These are phyloP conservation scores for Agrochola lychnidis DNA, from an alignment of 2,888 invertebrate genomes.

Conservation along the genomic window DNA sequence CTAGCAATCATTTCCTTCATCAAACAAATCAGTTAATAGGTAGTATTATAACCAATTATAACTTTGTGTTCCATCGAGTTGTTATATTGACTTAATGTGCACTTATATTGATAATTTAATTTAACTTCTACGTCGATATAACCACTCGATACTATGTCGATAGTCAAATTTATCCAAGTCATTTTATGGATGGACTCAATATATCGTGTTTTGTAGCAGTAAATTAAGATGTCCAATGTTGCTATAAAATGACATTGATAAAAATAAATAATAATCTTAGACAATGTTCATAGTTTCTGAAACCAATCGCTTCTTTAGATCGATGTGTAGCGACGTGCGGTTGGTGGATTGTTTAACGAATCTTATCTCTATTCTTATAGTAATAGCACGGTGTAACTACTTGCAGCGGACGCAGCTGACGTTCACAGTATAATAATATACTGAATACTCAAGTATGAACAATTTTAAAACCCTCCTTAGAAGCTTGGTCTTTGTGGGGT, in stretches of 20 bases:
- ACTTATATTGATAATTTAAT: conserved; percentile 35
- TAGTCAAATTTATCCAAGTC: conserved; percentile 30
- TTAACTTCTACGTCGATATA: conserved; percentile 34
- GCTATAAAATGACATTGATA: conserved; percentile 27
- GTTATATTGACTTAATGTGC: conserved; percentile 37
- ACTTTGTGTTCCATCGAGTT: conserved; percentile 22
- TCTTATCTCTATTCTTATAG: conserved; percentile 28
- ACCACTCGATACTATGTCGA: conserved; percentile 36
- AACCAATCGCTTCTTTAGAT: conserved; percentile 15
- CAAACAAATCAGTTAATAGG: conserved; percentile 14
- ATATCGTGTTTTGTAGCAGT: conserved; percentile 41
- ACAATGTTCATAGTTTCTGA: conserved; percentile 40
- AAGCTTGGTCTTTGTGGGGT: background rate
- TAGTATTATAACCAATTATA: conserved; percentile 22
- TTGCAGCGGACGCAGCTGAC: background rate
- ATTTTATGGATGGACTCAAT: conserved; percentile 23
- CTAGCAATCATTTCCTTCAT: conserved; percentile 9
- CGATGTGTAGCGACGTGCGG: conserved; percentile 5
- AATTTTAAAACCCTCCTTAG: background rate
- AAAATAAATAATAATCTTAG: conserved; percentile 19
- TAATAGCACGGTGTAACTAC: conserved; percentile 15
- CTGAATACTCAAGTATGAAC: background rate
- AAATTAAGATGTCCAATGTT: conserved; percentile 9
- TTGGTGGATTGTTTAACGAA: conserved; percentile 29
- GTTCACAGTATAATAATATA: background rate